A percentile compares a stretch with the other conserved stretches of the same genome.
Conservation (phyloP, 2,797 vertebrate species). For the Anableps anableps region DNA sequence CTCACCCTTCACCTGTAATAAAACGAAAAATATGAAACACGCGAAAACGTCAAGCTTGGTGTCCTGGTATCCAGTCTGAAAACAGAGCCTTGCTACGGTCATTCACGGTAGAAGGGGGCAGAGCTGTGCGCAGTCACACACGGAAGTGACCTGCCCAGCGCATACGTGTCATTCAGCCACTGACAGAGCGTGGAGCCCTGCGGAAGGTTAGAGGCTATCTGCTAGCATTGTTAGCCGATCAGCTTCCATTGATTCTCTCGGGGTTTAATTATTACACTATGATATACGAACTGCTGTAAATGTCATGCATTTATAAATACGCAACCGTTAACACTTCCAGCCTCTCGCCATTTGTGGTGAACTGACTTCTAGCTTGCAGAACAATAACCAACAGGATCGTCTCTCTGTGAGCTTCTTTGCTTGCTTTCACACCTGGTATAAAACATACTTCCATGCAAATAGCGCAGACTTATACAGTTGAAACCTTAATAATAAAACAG, state of each 20-base stretch:
- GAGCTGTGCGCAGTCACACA: slow-evolving; percentile 61
- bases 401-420: not conserved
- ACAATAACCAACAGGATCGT: not conserved
- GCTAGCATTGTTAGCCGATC: not conserved
- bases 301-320: not conserved
- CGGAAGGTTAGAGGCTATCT: slow-evolving; percentile 67
- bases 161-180: slow-evolving; percentile 87
- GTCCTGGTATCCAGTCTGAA: not conserved
- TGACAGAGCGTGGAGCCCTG: slow-evolving; percentile 61
- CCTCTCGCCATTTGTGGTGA: not conserved
- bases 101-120: slow-evolving; percentile 31
- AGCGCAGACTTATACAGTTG: not conserved
- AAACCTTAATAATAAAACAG: not conserved
- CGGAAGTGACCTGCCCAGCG: slow-evolving; percentile 77
- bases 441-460: not conserved
- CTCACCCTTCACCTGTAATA: slow-evolving; percentile 89
- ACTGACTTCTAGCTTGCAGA: slow-evolving; percentile 17
- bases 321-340: not conserved
- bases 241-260: not conserved
- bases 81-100: not conserved
- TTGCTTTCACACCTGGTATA: slow-evolving; percentile 3
- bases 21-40: not conserved
- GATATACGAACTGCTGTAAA: not conserved
- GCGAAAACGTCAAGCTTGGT: not conserved
- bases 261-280: rapidly evolving